Percentiles rank a stretch among this genome's conserved stretches.
Evolutionary conservation across 2,888 invertebrate species (phyloP).

Genomic region (Drosophila kuntzei): DNA sequence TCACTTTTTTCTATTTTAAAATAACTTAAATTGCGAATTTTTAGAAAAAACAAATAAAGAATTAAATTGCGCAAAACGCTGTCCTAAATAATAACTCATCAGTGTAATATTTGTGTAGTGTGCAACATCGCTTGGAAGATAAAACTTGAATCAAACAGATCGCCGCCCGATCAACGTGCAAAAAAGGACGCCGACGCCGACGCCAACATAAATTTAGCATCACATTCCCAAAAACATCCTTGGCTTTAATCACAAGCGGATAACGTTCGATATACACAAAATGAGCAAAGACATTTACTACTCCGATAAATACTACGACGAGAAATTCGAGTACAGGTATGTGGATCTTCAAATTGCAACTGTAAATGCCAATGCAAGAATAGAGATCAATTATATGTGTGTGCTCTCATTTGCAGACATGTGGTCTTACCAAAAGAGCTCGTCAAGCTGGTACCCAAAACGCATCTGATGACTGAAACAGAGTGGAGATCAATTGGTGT

Average conservation of each 20-base stretch:
- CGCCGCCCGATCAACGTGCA: slow-evolving; percentile 18
- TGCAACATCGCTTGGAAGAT: background rate
- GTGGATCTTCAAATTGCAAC: slow-evolving; percentile 42
- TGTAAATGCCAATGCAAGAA: slow-evolving; percentile 21
- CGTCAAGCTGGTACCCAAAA: slow-evolving; percentile 95
- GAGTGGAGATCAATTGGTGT: slow-evolving; percentile 98
- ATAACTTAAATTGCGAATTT: slow-evolving; percentile 32
- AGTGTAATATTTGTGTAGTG: background rate
- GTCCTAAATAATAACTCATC: background rate
- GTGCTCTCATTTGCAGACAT: slow-evolving; percentile 88
- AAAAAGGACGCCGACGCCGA: slow-evolving; percentile 47
- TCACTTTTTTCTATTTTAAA: slow-evolving; percentile 65
- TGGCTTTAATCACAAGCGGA: background rate
- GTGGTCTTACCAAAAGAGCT: slow-evolving; percentile 97
- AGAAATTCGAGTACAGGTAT: slow-evolving; percentile 96
- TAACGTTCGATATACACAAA: slow-evolving; percentile 21
- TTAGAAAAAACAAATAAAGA: background rate
- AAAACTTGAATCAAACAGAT: background rate
- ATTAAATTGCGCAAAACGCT: background rate
- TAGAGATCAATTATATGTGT: slow-evolving; percentile 2
- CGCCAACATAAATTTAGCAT: slow-evolving; percentile 16
- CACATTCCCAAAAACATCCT: slow-evolving; percentile 34
- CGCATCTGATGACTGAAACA: slow-evolving; percentile 95
- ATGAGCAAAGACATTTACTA: slow-evolving; percentile 94
- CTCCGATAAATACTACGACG: slow-evolving; percentile 97